Base-by-base conservation (phyloP, 2,113 vertebrate genomes). In the Lasiurus cinereus region DNA sequence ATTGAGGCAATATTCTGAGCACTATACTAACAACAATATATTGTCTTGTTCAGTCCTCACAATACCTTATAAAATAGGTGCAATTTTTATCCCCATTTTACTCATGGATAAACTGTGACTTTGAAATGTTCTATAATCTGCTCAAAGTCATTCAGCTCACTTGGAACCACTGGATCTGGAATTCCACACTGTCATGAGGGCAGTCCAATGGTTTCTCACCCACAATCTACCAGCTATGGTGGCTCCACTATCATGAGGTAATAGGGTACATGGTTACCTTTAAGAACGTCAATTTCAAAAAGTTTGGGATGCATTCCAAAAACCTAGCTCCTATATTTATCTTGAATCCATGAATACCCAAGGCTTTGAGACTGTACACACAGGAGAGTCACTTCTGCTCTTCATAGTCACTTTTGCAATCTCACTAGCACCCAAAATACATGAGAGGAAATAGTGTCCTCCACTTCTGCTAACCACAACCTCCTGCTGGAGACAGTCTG, bases 81-180 rank as follows among this genome's bases (percentile, higher is more conserved):
- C 50, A 62, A 77, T 59, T 67, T 80, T 69, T 43, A 79, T 46
- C 22, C 43, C 70, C n/a, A 84, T 54, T 90, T 93, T 82, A 91
- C 27, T 88, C 16, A 66, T 33, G 13, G 3, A 27, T 36, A 85
- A 84, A 59, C 52, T 72, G 79, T 67, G 67, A 29, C 27, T 91
- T 91, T 85, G 31, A 56, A 80, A 73, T 84, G 5, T 73, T 77
- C 9, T 83, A 43, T 36, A 52, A 94, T 77, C 43, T 85, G 1
- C 10, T 50, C 74, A 62, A 76, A 54, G 39, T 78, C 36, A 31
- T 66, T 36, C 48, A 82, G 62, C 62, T 56, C 48, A 14, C 73
- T 77, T 82, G 46, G 16, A 50, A 86, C 16, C 18, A 0, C 24
- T 66, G 16, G 54, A 21, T 86, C 79, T 78, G 62, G n/a, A 39